Evolutionary conservation across 2,888 invertebrate genomes (phyloP).

Genomic region (Dioctria linearis): DNA sequence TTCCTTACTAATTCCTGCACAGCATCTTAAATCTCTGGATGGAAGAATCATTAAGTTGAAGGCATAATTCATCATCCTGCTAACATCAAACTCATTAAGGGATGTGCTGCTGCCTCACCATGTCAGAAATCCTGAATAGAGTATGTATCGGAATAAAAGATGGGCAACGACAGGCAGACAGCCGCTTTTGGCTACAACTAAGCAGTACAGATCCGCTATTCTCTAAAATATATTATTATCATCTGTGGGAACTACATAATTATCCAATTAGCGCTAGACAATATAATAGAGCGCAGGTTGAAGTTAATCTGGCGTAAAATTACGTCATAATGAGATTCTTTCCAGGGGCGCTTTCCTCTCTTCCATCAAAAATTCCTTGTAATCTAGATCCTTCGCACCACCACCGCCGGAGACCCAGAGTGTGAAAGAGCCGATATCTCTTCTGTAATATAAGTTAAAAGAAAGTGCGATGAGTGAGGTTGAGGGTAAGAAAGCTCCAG

Average conservation of each 20-base stretch:
- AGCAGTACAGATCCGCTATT: neutral
- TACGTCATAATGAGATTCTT: constrained; percentile 42
- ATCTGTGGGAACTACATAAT: constrained; percentile 12
- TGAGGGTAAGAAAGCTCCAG: neutral
- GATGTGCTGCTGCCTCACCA: neutral
- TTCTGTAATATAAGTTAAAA: too few relatives aligned
- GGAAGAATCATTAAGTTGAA: constrained; percentile 25
- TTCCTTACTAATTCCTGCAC: neutral
- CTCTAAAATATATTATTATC: neutral
- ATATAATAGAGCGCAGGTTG: constrained; percentile 25
- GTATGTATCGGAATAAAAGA: neutral
- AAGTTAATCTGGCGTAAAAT: constrained; percentile 37
- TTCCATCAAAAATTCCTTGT: neutral
- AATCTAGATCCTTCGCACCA: neutral
- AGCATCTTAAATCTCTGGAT: constrained; percentile 3
- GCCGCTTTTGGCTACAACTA: neutral
- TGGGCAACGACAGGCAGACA: neutral
- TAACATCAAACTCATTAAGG: constrained; percentile 35
- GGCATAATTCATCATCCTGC: constrained; percentile 32
- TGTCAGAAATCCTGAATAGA: neutral
- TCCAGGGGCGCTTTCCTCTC: neutral
- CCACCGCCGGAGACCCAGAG: neutral
- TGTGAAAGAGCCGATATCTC: too few relatives aligned
- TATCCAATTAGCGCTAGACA: constrained; percentile 42
- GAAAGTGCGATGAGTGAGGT: neutral